Conservation (phyloP, 2,113 vertebrate species). For the Oncorhynchus gorbuscha region DNA sequence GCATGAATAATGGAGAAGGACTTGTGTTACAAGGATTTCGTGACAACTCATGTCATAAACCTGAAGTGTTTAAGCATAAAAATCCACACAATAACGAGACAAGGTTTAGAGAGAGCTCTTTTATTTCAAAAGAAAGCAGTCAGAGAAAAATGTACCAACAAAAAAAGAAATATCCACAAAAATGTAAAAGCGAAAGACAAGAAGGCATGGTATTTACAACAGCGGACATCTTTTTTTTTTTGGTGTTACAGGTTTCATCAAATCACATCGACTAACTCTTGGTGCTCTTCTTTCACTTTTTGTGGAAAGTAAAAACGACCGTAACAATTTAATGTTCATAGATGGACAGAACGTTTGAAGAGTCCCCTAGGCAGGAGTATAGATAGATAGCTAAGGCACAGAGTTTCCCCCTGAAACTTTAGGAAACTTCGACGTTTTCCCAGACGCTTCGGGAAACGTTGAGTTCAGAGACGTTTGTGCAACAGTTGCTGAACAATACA, state of each 20-base stretch:
- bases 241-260: constrained; percentile 84
- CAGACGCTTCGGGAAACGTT: constrained; percentile 42
- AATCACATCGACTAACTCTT: constrained; percentile 72
- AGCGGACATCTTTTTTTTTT: constrained; percentile 85
- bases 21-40: background rate
- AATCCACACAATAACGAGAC: background rate
- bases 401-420: constrained; percentile 66
- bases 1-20: background rate
- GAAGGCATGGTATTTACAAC: constrained; percentile 86
- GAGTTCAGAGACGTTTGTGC: constrained; percentile 85
- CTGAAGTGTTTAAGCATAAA: background rate
- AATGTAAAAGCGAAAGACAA: constrained; percentile 77
- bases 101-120: constrained; percentile 37
- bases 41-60: background rate
- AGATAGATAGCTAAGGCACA: constrained; percentile 92
- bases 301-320: constrained; percentile 47
- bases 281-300: constrained; percentile 66
- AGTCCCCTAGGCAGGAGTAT: constrained; percentile 67
- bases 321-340: constrained; percentile 65
- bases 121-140: constrained; percentile 94
- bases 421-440: constrained; percentile 66
- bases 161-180: constrained; percentile 55
- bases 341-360: constrained; percentile 79
- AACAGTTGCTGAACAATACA: constrained; percentile 86
- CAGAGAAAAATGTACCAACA: constrained; percentile 82